Evolutionary conservation across 2,888 invertebrate species (phyloP), one percentile per base, ranked within the genome.

Genomic region (Tenthredo distinguenda): DNA sequence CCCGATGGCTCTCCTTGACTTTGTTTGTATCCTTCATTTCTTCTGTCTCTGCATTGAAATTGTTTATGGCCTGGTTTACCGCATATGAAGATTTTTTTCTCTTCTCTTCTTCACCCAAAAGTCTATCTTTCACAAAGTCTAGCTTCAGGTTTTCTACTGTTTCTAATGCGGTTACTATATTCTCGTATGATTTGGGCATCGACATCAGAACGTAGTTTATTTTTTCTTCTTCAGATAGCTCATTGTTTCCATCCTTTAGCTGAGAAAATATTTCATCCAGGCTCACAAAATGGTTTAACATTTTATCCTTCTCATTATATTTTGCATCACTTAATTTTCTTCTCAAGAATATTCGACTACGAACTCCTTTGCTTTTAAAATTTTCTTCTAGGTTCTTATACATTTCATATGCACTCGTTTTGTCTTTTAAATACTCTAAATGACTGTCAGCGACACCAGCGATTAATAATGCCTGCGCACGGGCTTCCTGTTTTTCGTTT

Each of bases 41-140:
- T 85, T 26, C 84, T 86, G 0, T 34, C 50, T 81, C 85, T 71
- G 74, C 85, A 85, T 40, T 85, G 77, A 74, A 50, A 84, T 85
- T 85, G 76, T 71, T 86, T 85, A 34, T 86, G 86, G 31, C 84
- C 86, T 10, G 84, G 86, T 84, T 86, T 85, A 15, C 86, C 86
- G 84, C 84, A 86, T 79, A 76, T 58, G 37, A 21, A n/a, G 31
- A 37, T 84, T 68, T 86, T 55, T 84, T 86, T 84, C 84, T 72
- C 43, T 84, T 86, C 43, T 86, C 84, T 84, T 86, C 84, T 86
- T 86, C 77, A 31, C 86, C 79, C 5, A 86, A 58, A 10, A 86
- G 34, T 82, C 81, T 79, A 58, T 85, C 79, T 58, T 86, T 86
- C 26, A 86, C 86, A 82, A 86, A 86, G 71, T 86, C 86, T 21